phyloP scores from a whole-genome alignment of 2,113 vertebrate species.

The Passer montanus region DNA sequence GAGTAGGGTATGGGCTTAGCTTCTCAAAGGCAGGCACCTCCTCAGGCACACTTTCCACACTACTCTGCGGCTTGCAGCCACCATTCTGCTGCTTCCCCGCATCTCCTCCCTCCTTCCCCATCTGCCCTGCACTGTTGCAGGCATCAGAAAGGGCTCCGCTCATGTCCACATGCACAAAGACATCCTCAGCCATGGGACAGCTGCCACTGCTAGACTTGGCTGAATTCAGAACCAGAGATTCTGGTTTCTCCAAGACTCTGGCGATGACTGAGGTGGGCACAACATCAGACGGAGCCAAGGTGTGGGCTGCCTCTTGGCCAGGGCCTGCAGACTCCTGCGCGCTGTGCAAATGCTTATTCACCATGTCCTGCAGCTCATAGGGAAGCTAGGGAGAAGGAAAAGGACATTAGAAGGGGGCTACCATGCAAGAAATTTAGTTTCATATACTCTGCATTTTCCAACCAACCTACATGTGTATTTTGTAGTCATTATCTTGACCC shows the following conservation, averaged over 20 bases:
- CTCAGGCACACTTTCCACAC: slow-evolving; percentile 72
- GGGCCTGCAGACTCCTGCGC: slow-evolving; percentile 73
- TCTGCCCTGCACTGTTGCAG: slow-evolving; percentile 26
- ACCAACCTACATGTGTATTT: background rate
- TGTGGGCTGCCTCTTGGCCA: slow-evolving; percentile 72
- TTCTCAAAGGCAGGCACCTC: slow-evolving; percentile 86
- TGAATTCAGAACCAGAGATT: slow-evolving; percentile 93
- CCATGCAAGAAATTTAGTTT: background rate
- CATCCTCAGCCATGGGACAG: slow-evolving; percentile 89
- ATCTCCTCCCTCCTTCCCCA: slow-evolving; percentile 33
- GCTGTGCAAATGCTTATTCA: slow-evolving; percentile 91
- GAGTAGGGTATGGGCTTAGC: slow-evolving; percentile 89
- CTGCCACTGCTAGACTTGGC: slow-evolving; percentile 88
- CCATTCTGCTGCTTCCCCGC: slow-evolving; percentile 76
- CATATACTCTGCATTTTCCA: background rate
- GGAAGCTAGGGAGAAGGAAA: slow-evolving; percentile 82
- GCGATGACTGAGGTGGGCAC: slow-evolving; percentile 95
- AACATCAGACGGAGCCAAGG: slow-evolving; percentile 83
- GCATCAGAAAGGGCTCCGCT: slow-evolving; percentile 71
- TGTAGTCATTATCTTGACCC: background rate
- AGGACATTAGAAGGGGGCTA: background rate
- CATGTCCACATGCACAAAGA: slow-evolving; percentile 98
- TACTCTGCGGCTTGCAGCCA: slow-evolving; percentile 76
- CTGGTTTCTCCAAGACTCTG: slow-evolving; percentile 94
- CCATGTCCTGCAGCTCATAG: slow-evolving; percentile 96